These are phyloP conservation scores for Dicrostonyx torquatus DNA, from an alignment of 2,797 vertebrate genomes.

Conservation along the genomic window DNA sequence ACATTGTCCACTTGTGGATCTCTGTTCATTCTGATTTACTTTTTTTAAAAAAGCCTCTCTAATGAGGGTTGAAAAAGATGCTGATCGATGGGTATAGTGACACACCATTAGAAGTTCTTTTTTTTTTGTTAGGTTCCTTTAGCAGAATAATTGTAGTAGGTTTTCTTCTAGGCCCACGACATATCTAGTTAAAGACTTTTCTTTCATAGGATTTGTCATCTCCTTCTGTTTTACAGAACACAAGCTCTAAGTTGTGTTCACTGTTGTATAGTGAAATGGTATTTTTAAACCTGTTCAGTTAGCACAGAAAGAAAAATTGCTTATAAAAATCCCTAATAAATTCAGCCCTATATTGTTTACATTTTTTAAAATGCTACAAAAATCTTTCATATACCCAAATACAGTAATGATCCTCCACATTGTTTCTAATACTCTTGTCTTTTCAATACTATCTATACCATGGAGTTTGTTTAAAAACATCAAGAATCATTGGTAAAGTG, in stretches of 20 bases:
- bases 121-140: background rate
- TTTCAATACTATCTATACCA: background rate
- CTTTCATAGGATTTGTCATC: background rate
- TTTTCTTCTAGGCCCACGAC: background rate
- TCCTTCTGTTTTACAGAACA: background rate
- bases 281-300: background rate
- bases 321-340: background rate
- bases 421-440: background rate
- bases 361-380: background rate
- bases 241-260: background rate
- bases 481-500: background rate
- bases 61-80: background rate
- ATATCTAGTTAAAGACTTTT: background rate
- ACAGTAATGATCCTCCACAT: background rate
- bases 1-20: background rate
- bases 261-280: background rate
- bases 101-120: background rate
- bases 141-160: background rate
- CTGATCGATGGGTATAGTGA: background rate
- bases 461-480: background rate
- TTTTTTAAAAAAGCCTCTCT: background rate
- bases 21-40: background rate
- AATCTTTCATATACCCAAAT: background rate
- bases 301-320: background rate
- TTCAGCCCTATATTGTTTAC: background rate